Conservation (phyloP, 2,888 invertebrate genomes). For the Eupelmus urozonus region DNA sequence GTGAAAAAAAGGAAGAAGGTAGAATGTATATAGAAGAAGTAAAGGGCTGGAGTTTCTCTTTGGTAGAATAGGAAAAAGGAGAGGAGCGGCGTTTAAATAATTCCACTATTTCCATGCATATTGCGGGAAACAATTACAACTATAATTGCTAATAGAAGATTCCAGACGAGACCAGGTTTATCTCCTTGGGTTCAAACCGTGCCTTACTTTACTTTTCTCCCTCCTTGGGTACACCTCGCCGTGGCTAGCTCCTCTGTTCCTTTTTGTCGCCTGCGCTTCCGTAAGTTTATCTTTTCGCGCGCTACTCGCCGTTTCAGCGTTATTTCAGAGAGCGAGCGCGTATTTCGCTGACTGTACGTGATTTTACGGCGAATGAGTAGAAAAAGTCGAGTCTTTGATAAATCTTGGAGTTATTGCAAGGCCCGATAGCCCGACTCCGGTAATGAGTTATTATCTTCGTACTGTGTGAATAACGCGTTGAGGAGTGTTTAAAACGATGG, state of each 20-base stretch:
- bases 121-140: conserved; percentile 78
- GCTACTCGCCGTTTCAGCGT: conserved; percentile 36
- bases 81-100: conserved; percentile 74
- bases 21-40: conserved; percentile 56
- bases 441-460: conserved; percentile 55
- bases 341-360: conserved; percentile 39
- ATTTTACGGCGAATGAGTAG: conserved; percentile 18
- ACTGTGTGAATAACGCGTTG: conserved; percentile 48
- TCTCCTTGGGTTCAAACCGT: conserved; percentile 71
- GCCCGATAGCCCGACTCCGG: conserved; percentile 28
- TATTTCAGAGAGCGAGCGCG: conserved; percentile 21
- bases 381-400: conserved; percentile 49
- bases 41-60: conserved; percentile 50
- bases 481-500: conserved; percentile 48
- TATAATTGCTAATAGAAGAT: conserved; percentile 78
- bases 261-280: conserved; percentile 51
- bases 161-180: conserved; percentile 76
- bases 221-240: conserved; percentile 54
- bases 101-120: conserved; percentile 77
- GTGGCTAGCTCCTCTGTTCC: conserved; percentile 56
- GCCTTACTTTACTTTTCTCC: conserved; percentile 63
- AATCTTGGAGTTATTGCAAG: conserved; percentile 44
- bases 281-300: conserved; percentile 51
- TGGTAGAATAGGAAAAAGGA: conserved; percentile 64
- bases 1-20: conserved; percentile 42